Percentiles rank a stretch among this genome's conserved stretches.
Conservation (phyloP, 2,797 vertebrate species). For the Hyperoplus immaculatus region DNA sequence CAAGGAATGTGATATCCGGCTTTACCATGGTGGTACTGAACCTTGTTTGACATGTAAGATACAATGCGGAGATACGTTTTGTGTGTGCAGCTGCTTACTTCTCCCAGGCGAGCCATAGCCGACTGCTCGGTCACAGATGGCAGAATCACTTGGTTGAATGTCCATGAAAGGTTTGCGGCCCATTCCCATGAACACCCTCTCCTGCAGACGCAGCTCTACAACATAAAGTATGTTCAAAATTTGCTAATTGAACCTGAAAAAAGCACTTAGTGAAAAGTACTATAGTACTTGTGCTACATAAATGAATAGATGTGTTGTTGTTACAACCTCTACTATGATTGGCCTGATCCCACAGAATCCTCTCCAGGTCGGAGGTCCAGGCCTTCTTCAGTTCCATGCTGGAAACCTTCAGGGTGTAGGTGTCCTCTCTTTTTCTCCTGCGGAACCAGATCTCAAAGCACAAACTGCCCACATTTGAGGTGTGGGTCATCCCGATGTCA, state of each 20-base stretch:
- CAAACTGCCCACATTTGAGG: slow-evolving; percentile 79
- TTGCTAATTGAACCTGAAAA: background rate
- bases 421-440: slow-evolving; percentile 87
- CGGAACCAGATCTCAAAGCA: slow-evolving; percentile 91
- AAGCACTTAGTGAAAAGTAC: background rate
- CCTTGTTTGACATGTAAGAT: slow-evolving; percentile 9
- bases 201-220: slow-evolving; percentile 87
- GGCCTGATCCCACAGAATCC: slow-evolving; percentile 89
- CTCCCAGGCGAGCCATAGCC: slow-evolving; percentile 72
- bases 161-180: slow-evolving; percentile 87
- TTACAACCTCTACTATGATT: slow-evolving; percentile 84
- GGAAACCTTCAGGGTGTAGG: slow-evolving; percentile 83
- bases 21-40: background rate
- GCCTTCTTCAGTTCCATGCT: slow-evolving; percentile 84
- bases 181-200: slow-evolving; percentile 89
- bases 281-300: background rate
- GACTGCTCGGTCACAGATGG: slow-evolving; percentile 85
- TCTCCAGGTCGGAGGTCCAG: slow-evolving; percentile 88
- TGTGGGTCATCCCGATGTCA: slow-evolving; percentile 89
- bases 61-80: background rate
- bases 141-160: slow-evolving; percentile 86
- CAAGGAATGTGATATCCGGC: no score
- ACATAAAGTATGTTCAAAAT: slow-evolving; percentile 1
- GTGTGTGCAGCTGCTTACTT: slow-evolving; percentile 72
- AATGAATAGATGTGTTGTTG: background rate